Evolutionary conservation across 2,113 vertebrate genomes (phyloP).

Genomic region (Leuciscus idus): DNA sequence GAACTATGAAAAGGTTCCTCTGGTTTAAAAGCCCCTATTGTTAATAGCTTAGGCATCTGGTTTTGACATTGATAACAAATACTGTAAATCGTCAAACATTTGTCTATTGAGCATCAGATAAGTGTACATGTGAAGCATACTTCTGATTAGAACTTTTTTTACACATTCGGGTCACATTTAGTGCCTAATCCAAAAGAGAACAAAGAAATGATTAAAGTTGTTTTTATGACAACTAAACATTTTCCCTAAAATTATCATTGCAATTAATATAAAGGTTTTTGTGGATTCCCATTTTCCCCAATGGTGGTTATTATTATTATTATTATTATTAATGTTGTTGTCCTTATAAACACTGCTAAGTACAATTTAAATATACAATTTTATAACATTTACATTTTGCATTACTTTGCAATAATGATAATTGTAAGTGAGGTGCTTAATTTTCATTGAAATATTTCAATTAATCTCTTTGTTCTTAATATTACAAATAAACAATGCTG

Average conservation of each 20-base stretch:
- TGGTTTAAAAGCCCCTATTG: no score
- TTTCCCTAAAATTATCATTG: not conserved
- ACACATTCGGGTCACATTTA: not conserved
- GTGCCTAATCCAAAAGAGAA: not conserved
- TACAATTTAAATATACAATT: not conserved
- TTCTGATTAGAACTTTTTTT: not conserved
- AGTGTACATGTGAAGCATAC: not conserved
- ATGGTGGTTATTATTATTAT: no score
- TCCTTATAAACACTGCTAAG: no score
- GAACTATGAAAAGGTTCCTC: no score
- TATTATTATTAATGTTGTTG: no score
- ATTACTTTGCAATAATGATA: not conserved
- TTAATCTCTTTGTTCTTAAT: not conserved
- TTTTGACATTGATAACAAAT: not conserved
- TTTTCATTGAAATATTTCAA: not conserved
- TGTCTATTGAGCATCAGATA: no score
- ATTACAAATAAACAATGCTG: not conserved
- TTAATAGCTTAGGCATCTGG: not conserved
- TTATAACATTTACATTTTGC: not conserved
- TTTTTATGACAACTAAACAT: not conserved
- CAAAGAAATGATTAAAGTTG: not conserved
- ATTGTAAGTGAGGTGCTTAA: not conserved
- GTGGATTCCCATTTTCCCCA: no score
- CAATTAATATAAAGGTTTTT: not conserved
- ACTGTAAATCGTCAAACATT: no score